These are phyloP conservation scores for Gavialis gangeticus DNA, from an alignment of 2,113 vertebrate genomes.

Conservation along the genomic window DNA sequence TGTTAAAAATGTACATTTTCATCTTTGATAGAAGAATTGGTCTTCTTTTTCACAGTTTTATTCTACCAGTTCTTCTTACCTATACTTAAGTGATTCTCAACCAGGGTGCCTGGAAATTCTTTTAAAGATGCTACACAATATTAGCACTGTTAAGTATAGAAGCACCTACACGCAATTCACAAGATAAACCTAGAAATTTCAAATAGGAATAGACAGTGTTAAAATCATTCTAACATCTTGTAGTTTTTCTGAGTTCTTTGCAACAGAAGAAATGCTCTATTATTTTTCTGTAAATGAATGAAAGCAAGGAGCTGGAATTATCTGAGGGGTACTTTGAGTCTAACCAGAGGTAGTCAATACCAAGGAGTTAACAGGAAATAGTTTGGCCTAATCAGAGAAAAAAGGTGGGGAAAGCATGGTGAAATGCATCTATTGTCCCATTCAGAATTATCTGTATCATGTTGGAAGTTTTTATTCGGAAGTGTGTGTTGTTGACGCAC, in stretches of 20 bases:
- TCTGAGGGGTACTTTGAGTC: background rate
- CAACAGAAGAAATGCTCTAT: too few relatives aligned
- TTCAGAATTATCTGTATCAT: slow-evolving; percentile 74
- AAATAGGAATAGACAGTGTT: too few relatives aligned
- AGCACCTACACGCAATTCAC: too few relatives aligned
- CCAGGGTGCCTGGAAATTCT: background rate
- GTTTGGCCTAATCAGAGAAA: slow-evolving; percentile 69
- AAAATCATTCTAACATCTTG: too few relatives aligned
- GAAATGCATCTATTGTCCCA: slow-evolving; percentile 64
- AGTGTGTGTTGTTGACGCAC: slow-evolving; percentile 83
- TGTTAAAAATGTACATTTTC: background rate
- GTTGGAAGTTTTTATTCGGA: slow-evolving; percentile 83
- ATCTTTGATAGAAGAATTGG: background rate
- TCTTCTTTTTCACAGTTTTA: background rate
- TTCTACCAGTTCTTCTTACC: background rate
- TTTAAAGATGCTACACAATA: background rate
- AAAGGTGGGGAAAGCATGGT: slow-evolving; percentile 74
- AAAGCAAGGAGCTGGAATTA: too few relatives aligned
- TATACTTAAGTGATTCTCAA: background rate
- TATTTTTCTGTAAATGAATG: too few relatives aligned
- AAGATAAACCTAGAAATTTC: too few relatives aligned
- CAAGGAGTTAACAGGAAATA: slow-evolving; percentile 73
- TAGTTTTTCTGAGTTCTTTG: too few relatives aligned
- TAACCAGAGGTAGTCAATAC: slow-evolving; percentile 31
- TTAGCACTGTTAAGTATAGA: too few relatives aligned